Base-by-base conservation (phyloP, 2,113 vertebrate species). In the Morone saxatilis region DNA sequence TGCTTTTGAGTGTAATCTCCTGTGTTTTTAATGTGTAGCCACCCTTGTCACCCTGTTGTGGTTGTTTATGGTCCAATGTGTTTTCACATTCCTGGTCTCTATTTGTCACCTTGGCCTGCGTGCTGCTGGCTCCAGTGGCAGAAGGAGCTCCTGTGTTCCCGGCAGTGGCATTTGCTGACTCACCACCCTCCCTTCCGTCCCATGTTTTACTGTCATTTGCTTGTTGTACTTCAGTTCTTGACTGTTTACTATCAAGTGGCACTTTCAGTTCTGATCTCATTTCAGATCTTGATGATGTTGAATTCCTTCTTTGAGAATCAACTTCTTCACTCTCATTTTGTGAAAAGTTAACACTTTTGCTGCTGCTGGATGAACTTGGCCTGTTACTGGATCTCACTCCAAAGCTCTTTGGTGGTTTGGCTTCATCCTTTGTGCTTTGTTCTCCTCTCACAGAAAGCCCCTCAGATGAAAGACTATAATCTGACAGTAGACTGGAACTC, bases 381-480 rank as follows among this genome's bases (percentile, higher is more conserved):
- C 67, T 74, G 79, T 88, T 83, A 51, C 60, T 83, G 31, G 81
- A 80, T 68, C 76, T 89, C 11, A 60, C 38, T 57, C 76, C 25
- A 48, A 81, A 79, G 57, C 45, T 73, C 73, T 80, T 92, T 13
- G 61, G 66, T n/a, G 82, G 70, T 79, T 81, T 93, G 43, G 51
- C 43, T 16, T 87, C 87, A 56, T 80, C 79, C 54, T 83, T 84
- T 71, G 83, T 17, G 53, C 40, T 87, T 71, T 22, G 16, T 53
- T 95, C 92, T 51, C 48, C 73, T 86, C 76, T 90, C 16, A 70
- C 19, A 66, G 38, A 76, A 85, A 90, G 22, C 36, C 94, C 89
- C 43, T 96, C 95, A 0, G 95, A 94, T 12, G 94, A 95, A 88
- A 95, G 65, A 84, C 93, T 95, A 80, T 89, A 90, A 89, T 97